A percentile compares a stretch with the other conserved stretches of the same genome.
Evolutionary conservation across 2,888 invertebrate genomes (phyloP).

Genomic region (Ormyrus rosae): DNA sequence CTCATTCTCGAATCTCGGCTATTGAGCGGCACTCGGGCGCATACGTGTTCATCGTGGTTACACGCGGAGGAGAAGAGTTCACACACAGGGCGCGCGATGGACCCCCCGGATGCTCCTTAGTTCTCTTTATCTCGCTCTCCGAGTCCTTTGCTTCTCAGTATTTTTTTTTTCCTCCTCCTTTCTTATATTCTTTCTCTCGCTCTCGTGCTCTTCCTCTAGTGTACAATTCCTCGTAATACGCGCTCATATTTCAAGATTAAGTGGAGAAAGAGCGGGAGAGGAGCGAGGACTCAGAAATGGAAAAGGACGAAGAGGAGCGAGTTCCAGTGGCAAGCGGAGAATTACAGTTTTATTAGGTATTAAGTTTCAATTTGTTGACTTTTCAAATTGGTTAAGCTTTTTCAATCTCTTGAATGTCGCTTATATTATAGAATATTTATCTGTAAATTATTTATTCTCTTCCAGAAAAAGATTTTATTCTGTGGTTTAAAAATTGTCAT

Average conservation of each 20-base stretch:
- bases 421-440: too few species aligned
- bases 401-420: too few species aligned
- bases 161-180: conserved; percentile 57
- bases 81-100: conserved; percentile 61
- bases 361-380: conserved; percentile 22
- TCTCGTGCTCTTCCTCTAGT: conserved; percentile 57
- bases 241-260: conserved; percentile 75
- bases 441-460: too few species aligned
- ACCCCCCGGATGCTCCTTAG: conserved; percentile 64
- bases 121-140: conserved; percentile 48
- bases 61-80: conserved; percentile 59
- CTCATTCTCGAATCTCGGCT: conserved; percentile 36
- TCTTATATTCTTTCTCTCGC: conserved; percentile 29
- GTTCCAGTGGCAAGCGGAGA: conserved; percentile 25
- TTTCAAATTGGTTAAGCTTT: not conserved
- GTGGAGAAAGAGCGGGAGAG: conserved; percentile 61
- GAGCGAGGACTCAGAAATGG: conserved; percentile 57
- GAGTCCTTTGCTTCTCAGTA: conserved; percentile 28
- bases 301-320: conserved; percentile 29
- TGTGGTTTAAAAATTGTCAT: too few species aligned
- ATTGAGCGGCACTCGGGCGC: conserved; percentile 51
- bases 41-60: conserved; percentile 66
- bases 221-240: conserved; percentile 72
- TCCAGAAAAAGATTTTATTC: too few species aligned
- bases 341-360: conserved; percentile 43